Base-by-base conservation (phyloP, 2,888 invertebrate genomes). In the Ommatoiulus sabulosus region DNA sequence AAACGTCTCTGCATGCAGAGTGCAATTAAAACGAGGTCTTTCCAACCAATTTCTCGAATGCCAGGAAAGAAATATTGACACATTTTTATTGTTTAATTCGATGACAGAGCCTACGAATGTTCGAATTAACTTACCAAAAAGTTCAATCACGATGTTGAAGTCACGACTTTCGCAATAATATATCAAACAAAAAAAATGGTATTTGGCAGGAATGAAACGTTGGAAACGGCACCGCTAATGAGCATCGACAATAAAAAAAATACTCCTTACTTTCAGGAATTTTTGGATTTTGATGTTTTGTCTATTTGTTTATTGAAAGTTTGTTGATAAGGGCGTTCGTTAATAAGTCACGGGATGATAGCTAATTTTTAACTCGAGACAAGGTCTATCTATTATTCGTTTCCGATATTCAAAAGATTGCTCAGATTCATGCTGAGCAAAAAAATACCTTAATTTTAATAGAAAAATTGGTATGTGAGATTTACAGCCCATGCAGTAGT, bases 81-180 rank as follows among this genome's bases (percentile, higher is more conserved):
- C 72, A 24, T 35, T 72, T 72, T 72, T 72, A 72, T 72, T 72
- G 72, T n/a, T 72, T 72, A 6, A 72, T 72, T 24, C 20, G 17
- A 24, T n/a, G 24, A 63, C 17, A 24, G 72, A n/a, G 72, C 72
- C 24, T 72, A 72, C 72, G 24, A 72, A 72, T 72, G 24, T 7
- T 72, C 72, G n/a, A 72, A 72, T 72, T 72, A 72, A 10, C 1
- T 17, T 7, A 57, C 57, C 57, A 8, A 72, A 72, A 72, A 72
- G 72, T 24, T 72, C 72, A 24, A 7, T 72, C 72, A 72, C 72
- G 72, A 72, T 24, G 6, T 24, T 72, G 1, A 72, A 72, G 72
- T 72, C 72, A 72, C 72, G 72, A 72, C 72, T 72, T 24, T 72
- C 10, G 10, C 72, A n/a, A 24, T 72, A 72, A 24, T 72, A 72